Evolutionary conservation across 2,113 vertebrate species (phyloP), one percentile per base, ranked within the genome.

Genomic region (Trogon melanurus): DNA sequence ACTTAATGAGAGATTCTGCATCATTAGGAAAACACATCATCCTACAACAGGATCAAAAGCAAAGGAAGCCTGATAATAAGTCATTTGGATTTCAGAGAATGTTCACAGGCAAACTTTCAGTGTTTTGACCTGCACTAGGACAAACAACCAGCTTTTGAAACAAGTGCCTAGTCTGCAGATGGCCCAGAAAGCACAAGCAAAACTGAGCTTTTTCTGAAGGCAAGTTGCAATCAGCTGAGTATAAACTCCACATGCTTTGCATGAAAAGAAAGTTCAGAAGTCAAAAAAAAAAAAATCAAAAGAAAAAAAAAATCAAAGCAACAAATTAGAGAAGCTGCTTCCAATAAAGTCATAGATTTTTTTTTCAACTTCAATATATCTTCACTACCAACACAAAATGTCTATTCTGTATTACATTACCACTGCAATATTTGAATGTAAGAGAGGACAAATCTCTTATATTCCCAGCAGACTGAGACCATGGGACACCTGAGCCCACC

Each of bases 1-100:
- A 98, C 97, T 98, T 98, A 98, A 98, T 97, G 97, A 98, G 98
- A 98, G 98, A 98, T 98, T 98, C 98, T 98, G 98, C 97, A 98
- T 98, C 98, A 98, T 98, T 98, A 98, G 97, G 97, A 97, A 98
- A 98, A 98, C 97, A 98, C 97, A 98, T 98, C 98, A 97, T 98
- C 97, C 96, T 98, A 96, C 96, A 95, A 94, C 93, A 97, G 97
- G 98, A 98, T 98, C 98, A 98, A 98, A 98, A 98, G 97, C 96
- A 97, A 96, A 98, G 94, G 94, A 96, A 98, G 94, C 94, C 93
- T 94, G 97, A 98, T 97, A 98, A 98, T 97, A 98, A 98, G 95
- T 98, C 93, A 93, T 97, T 97, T 95, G 94, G 95, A 97, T 98
- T 97, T 98, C 94, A 88, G 91, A 93, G 91, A 97, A 96, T 83